Base-by-base conservation (phyloP, 2,888 invertebrate species). In the Plagodis pulveraria region DNA sequence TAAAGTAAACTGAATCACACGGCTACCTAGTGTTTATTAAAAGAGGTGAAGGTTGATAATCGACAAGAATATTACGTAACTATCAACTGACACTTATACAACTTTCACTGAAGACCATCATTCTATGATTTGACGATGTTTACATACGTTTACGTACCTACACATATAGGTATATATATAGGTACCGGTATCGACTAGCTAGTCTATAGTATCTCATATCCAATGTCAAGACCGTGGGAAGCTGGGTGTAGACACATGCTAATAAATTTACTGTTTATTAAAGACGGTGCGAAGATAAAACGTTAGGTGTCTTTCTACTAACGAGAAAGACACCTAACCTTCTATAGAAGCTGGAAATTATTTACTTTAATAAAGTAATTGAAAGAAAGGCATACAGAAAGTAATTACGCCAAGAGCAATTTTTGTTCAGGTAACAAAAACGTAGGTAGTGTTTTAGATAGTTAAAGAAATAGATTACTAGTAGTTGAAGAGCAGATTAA, bases 161-260 rank as follows among this genome's bases (percentile, higher is more conserved):
- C 4, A 22, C 22, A 22, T n/a, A n/a, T n/a, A n/a, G n/a, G n/a
- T n/a, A n/a, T n/a, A n/a, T n/a, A n/a, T n/a, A n/a, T 22, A 36
- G 7, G 50, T 58, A 55, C 55, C 60, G 63, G 63, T 63, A 58
- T 66, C 55, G 53, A 65, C 58, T 59, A 54, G 36, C 36, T 36
- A 64, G 62, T 59, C 66, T 55, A 58, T 55, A 59, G 58, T 65
- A 65, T 64, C 62, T 56, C 56, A 56, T 67, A 65, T 65, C 63
- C 62, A 65, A 64, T 65, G 63, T 65, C 65, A 63, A 57, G 63
- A 69, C 65, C 65, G 69, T 69, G 67, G 56, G 69, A 67, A 69
- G 58, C 57, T 44, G 40, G 36, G 54, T 51, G 45, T 38, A 49
- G 52, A 50, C 47, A 43, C 36, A 60, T 52, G 65, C 62, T 67